Conservation (phyloP, 1,140 invertebrate genomes). For the Hydropsyche tenuis region DNA sequence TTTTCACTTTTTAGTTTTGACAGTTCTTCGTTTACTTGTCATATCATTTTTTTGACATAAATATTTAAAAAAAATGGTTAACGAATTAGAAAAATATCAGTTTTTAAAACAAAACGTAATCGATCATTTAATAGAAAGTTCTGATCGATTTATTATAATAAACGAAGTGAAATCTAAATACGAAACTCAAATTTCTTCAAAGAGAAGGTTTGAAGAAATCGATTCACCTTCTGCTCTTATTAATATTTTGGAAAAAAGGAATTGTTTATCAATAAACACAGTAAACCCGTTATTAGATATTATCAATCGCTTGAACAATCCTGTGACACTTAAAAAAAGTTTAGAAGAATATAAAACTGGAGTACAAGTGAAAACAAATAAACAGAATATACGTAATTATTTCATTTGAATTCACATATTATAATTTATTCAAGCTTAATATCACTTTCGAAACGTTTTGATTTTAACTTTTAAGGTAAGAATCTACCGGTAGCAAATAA, state of each 20-base stretch:
- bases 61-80: neutral
- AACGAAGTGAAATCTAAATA: neutral
- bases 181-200: neutral
- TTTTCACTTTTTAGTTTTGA: too few species aligned
- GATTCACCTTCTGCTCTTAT: neutral
- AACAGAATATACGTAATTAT: too few species aligned
- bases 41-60: too few species aligned
- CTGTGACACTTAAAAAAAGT: neutral
- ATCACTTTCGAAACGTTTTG: too few species aligned
- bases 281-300: neutral
- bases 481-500: conserved; percentile 2
- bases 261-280: neutral
- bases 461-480: neutral
- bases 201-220: neutral
- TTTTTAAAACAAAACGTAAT: neutral
- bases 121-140: neutral
- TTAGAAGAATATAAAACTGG: neutral
- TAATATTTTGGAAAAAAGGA: neutral
- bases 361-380: neutral
- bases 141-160: neutral
- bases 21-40: too few species aligned
- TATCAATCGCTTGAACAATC: neutral
- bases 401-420: too few species aligned
- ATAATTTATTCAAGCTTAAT: too few species aligned
- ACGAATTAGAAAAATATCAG: neutral